Evolutionary conservation across 2,888 invertebrate species (phyloP), one percentile per base, ranked within the genome.

Genomic region (Lepidocyrtoides sp.): DNA sequence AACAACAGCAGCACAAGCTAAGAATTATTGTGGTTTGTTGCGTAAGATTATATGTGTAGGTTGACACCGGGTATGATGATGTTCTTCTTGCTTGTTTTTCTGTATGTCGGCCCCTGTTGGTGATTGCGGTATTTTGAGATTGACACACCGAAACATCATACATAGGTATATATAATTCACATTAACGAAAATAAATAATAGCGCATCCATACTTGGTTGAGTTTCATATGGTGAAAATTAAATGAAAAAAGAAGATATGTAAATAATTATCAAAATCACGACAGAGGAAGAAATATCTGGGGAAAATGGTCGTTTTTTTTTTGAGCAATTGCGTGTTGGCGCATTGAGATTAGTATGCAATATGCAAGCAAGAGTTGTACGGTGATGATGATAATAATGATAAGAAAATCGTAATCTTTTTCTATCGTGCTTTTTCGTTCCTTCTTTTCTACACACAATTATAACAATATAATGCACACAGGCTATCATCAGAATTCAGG

Each of bases 401-500:
- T 57, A 57, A 57, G 20, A 23, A 57, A 57, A 57, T 20, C 57
- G 57, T 57, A 51, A n/a, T 51, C 51, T n/a, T 20, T 57, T 23
- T 57, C 57, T 5, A 57, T 5, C 17, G 5, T 20, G 5, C 5
- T 57, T 57, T 5, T 54, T 63, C 14, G 23, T 48, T 51, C 23
- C 23, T 79, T 60, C 26, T 81, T 20, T 26, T 41, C 17, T 72
- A 17, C 44, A 44, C 41, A 44, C 23, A 72, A 72, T 72, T 23
- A 41, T 72, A 72, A 57, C 36, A 79, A 32, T 36, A 57, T 20
- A 75, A 75, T 48, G 17, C 32, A 14, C 54, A 36, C 5, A 57
- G 54, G 54, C 79, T 57, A 79, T 79, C 79, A 79, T 79, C 79
- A 79, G 54, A 12, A 79, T 86, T 57, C 79, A 77, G 79, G 57